Base-by-base conservation (phyloP, 2,888 invertebrate species). In the Spatulosminthurus flaviceps region DNA sequence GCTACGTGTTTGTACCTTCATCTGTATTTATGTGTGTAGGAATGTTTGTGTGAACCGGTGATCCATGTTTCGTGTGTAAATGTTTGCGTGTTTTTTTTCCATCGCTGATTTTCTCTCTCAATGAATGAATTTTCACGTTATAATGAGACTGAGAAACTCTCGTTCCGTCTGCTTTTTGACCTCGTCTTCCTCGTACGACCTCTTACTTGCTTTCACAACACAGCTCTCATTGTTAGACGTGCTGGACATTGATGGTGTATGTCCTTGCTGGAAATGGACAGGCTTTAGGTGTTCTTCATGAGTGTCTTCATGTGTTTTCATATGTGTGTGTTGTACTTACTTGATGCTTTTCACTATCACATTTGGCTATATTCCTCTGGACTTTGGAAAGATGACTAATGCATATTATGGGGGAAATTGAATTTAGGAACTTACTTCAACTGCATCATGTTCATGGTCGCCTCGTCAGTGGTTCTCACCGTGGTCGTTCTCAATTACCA, bases 391-490 rank as follows among this genome's bases (percentile, higher is more conserved):
- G n/a, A 51, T 26, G 42, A 72, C 34, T 70, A 29, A 70, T 70
- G 29, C 21, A 21, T 4, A 28, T 70, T 70, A 29, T 70, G 34
- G 41, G 70, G 41, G 22, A n/a, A 51, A 51, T 51, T n/a, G 51
- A 13, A 13, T 19, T 41, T 70, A 96, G 97, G 97, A 88, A 96
- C 97, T 86, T 98, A 98, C 91, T 98, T 98, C 93, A 97, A 97
- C 91, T 97, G 97, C 91, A 97, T 97, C 90, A 98, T 98, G 98
- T 95, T 98, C 90, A 97, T 98, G 97, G 97, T 97, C 90, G 97
- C 97, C 81, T 95, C 97, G 83, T 97, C 97, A 84, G 97, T 98
- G 89, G 96, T 97, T 86, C 92, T 97, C 87, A 98, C 98, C 77
- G 97, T 98, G 86, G 93, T 97, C 86, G 97, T 98, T 86, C 92